Evolutionary conservation across 2,113 vertebrate genomes (phyloP), one percentile per base, ranked within the genome.

Genomic region (Tiliqua scincoides): DNA sequence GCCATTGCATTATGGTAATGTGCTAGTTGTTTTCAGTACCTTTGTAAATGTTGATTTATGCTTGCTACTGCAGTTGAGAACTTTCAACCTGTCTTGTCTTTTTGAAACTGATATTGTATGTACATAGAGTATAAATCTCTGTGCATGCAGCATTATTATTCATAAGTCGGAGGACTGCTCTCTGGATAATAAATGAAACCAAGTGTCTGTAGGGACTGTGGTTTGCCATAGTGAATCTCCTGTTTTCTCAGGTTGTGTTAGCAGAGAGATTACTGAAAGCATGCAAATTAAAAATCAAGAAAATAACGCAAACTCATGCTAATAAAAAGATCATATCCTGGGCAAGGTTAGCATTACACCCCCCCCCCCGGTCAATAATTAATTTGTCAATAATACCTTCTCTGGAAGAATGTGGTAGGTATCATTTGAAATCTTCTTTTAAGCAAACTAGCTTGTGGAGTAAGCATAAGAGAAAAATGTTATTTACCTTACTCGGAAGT

Each of bases 71-170:
- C 70, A 6, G 2, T 80, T 90, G 59, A 57, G 32, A 3, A 70
- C 85, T 23, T 82, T 87, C 68, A 82, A 75, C 91, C 86, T 85
- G 52, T 35, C 63, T 85, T 88, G n/a, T 76, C 83, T 80, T 89
- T 85, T 91, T 77, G 91, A 90, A 52, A 52, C 70, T 4, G 3
- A 10, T 81, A 54, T 43, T 2, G 77, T 89, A 85, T 89, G 93
- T 91, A 91, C 84, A 76, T 35, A 52, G 73, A 6, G 70, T 21
- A 30, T 86, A 90, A 84, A 91, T 91, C 86, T 86, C 86, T 91
- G 40, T 73, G 86, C 43, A 89, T 75, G 78, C 88, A 65, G 3
- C 0, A 32, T 91, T 91, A 83, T 88, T 89, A 86, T 90, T 93
- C 89, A 83, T 88, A 94, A 92, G 87, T 86, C 91, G 91, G 68